Conservation (phyloP, 2,888 invertebrate species). For the Megaustenia siamemsis region DNA sequence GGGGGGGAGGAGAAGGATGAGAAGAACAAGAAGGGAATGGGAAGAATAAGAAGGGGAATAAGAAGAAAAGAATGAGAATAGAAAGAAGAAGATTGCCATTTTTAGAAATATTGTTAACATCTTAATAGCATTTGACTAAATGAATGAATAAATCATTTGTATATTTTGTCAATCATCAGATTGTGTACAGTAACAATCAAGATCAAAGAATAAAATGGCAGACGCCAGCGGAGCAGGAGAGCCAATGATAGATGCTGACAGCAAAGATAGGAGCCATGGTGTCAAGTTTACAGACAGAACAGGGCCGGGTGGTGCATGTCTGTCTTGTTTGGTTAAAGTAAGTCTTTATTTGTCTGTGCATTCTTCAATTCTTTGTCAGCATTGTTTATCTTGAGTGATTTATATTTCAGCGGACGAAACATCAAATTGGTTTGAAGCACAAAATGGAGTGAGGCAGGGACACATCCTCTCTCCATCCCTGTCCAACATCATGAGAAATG, state of each 20-base stretch:
- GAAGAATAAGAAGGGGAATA: not conserved
- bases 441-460: too few relatives aligned
- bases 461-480: too few relatives aligned
- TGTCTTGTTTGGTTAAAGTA: not conserved
- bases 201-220: constrained; percentile 5
- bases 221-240: constrained; percentile 14
- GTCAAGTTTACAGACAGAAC: constrained; percentile 35
- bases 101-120: too few relatives aligned
- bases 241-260: constrained; percentile 14
- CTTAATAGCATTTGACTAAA: too few relatives aligned
- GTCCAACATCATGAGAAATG: too few relatives aligned
- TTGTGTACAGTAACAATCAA: not conserved
- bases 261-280: not conserved
- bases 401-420: too few relatives aligned
- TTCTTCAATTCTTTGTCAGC: too few relatives aligned
- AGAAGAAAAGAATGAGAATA: not conserved
- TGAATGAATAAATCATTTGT: too few relatives aligned
- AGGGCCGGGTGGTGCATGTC: constrained; percentile 18
- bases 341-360: not conserved
- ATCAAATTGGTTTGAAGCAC: too few relatives aligned
- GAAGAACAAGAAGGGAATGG: not conserved
- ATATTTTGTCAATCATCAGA: not conserved
- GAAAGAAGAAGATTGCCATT: too few relatives aligned
- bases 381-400: too few relatives aligned
- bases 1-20: not conserved